Conservation (phyloP, 2,797 vertebrate genomes). For the Intellagama lesueurii region DNA sequence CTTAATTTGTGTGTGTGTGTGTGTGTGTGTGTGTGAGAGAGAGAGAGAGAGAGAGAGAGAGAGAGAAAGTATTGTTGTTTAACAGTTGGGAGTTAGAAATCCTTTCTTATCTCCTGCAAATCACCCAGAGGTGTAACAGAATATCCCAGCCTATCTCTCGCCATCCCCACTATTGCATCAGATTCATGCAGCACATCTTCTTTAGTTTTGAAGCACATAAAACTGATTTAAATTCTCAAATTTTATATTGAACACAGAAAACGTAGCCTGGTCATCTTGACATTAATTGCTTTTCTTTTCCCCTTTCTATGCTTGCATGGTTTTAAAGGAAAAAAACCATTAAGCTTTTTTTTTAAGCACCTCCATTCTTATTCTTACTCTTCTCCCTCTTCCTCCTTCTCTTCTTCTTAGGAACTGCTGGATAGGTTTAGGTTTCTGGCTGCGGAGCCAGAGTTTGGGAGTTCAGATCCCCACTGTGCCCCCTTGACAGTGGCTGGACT, state of each 20-base stretch:
- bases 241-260: slow-evolving; percentile 54
- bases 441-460: no score
- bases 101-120: background rate
- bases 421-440: no score
- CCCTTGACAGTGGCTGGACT: no score
- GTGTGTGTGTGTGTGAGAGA: no score
- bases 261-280: slow-evolving; percentile 63
- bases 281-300: slow-evolving; percentile 62
- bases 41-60: no score
- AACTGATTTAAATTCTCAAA: slow-evolving; percentile 49
- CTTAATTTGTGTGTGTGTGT: background rate
- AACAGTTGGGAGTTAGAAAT: background rate
- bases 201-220: slow-evolving; percentile 61
- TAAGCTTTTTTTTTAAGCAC: no score
- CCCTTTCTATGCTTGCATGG: slow-evolving; percentile 29
- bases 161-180: slow-evolving; percentile 54
- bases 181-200: slow-evolving; percentile 61
- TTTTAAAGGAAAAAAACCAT: slow-evolving; percentile 7
- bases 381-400: no score
- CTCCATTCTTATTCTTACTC: no score
- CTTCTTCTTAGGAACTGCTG: no score
- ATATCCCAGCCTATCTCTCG: background rate
- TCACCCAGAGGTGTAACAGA: background rate
- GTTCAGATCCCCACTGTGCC: no score
- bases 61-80: background rate